These are phyloP conservation scores for Balaeniceps rex DNA, from an alignment of 2,113 vertebrate species.

Conservation along the genomic window DNA sequence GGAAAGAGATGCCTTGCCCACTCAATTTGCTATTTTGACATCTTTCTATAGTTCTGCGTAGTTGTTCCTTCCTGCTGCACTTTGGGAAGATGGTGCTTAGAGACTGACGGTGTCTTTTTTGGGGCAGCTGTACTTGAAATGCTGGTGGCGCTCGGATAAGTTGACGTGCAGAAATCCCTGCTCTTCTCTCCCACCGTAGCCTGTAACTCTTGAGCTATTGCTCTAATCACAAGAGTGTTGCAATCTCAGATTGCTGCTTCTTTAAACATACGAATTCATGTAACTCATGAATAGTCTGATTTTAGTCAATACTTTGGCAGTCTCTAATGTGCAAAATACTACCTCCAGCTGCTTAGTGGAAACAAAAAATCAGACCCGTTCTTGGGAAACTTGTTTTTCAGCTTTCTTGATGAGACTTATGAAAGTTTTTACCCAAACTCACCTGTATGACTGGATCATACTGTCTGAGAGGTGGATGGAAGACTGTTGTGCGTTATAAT, in stretches of 20 bases:
- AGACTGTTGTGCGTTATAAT: neutral
- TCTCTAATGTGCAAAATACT: neutral
- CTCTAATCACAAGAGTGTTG: neutral
- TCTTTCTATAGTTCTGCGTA: neutral
- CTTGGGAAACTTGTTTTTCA: neutral
- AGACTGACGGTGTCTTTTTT: neutral
- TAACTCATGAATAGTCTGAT: neutral
- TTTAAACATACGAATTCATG: neutral
- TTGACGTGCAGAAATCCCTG: neutral
- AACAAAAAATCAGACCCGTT: neutral
- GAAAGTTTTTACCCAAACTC: neutral
- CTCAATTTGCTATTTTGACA: neutral
- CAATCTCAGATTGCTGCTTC: neutral
- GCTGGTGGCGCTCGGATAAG: accelerated
- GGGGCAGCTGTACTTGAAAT: neutral
- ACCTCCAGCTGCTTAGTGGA: neutral
- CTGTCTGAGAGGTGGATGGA: neutral
- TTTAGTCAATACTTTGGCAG: neutral
- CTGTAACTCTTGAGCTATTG: neutral
- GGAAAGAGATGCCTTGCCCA: neutral
- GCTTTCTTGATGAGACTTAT: neutral
- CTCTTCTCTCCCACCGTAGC: neutral
- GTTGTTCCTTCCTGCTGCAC: neutral
- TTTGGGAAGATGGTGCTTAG: neutral
- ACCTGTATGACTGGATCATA: neutral